Percentiles rank a stretch among this genome's conserved stretches.
Evolutionary conservation across 2,113 vertebrate species (phyloP).

Genomic region (Scopus umbretta): DNA sequence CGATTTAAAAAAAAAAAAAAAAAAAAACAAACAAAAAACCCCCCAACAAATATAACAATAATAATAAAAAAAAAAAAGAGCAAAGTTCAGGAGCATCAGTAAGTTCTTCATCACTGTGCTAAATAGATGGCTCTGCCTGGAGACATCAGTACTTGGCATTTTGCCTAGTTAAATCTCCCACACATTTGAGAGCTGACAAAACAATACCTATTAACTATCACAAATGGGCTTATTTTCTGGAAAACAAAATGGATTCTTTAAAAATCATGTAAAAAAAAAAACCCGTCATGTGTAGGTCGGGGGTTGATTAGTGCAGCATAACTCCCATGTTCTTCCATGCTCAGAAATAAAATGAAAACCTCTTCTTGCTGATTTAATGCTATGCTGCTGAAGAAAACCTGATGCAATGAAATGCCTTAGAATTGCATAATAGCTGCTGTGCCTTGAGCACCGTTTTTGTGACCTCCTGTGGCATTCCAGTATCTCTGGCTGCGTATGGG

Average conservation of each 20-base stretch:
- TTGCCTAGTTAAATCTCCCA: not conserved
- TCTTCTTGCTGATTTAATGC: not conserved
- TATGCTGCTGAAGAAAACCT: not conserved
- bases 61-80: not conserved
- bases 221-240: not conserved
- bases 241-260: not conserved
- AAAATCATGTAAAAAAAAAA: not conserved
- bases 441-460: rapidly evolving
- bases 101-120: not conserved
- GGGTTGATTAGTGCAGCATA: not conserved
- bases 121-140: not conserved
- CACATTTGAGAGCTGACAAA: not conserved
- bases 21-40: no score
- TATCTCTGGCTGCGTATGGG: not conserved
- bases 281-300: not conserved
- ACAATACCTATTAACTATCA: not conserved
- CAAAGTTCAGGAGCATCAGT: not conserved
- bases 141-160: not conserved
- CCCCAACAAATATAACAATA: not conserved
- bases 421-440: not conserved
- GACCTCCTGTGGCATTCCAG: not conserved
- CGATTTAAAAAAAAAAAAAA: not conserved
- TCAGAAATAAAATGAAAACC: not conserved
- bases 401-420: not conserved
- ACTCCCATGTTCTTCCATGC: not conserved